Conservation (phyloP, 1,140 invertebrate species). For the Platyura marginata region DNA sequence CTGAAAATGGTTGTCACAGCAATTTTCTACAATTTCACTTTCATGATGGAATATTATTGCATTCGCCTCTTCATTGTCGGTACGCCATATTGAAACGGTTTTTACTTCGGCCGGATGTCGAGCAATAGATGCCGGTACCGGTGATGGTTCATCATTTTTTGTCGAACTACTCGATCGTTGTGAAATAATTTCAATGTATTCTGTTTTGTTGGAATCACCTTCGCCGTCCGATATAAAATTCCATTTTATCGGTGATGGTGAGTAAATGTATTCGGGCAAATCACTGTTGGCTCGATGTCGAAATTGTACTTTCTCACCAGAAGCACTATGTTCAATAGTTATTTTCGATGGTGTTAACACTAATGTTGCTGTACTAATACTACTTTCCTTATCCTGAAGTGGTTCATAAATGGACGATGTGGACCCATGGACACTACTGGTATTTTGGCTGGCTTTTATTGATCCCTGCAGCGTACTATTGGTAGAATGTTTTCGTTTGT, state of each 20-base stretch:
- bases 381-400: constrained; percentile 2
- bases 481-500: constrained; percentile 17
- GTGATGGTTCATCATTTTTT: not conserved
- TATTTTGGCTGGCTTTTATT: constrained; percentile 17
- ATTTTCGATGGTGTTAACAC: constrained; percentile 11
- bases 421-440: constrained; percentile 10
- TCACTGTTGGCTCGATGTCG: not conserved
- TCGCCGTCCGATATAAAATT: constrained; percentile 1
- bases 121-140: not conserved
- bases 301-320: not conserved
- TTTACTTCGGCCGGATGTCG: not conserved
- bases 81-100: not conserved
- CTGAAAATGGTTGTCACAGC: constrained; percentile 2
- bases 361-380: constrained; percentile 5
- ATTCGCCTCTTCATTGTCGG: not conserved
- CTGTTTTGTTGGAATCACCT: not conserved
- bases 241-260: constrained; percentile 3
- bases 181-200: not conserved
- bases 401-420: constrained; percentile 2
- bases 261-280: not conserved
- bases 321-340: constrained; percentile 13
- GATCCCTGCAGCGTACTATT: constrained; percentile 15
- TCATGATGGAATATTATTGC: constrained; percentile 3
- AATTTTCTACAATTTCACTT: constrained; percentile 1
- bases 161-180: not conserved